Evolutionary conservation across 2,797 vertebrate genomes (phyloP).

Genomic region (Lophotriccus pileatus): DNA sequence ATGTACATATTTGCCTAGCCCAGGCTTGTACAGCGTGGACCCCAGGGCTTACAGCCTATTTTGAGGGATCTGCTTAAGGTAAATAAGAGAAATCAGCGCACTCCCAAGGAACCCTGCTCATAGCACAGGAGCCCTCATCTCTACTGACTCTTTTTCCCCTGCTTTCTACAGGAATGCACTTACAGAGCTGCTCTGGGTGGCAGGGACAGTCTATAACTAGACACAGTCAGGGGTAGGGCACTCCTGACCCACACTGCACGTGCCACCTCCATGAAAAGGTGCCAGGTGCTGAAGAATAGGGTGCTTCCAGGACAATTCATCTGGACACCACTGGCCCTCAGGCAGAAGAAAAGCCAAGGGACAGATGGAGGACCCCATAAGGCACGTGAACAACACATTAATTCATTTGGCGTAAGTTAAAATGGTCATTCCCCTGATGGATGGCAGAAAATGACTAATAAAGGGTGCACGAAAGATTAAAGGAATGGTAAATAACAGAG

Average conservation of each 20-base stretch:
- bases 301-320: neutral
- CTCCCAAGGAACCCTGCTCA: neutral
- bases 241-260: fast-evolving
- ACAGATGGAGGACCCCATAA: neutral
- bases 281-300: neutral
- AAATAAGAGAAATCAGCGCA: neutral
- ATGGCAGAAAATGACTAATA: slow-evolving; percentile 5
- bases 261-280: neutral
- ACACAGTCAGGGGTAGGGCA: fast-evolving
- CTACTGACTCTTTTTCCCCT: neutral
- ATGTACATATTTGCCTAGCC: neutral
- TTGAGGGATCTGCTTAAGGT: neutral
- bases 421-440: neutral
- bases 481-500: slow-evolving; percentile 35
- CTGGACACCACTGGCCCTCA: neutral
- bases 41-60: neutral
- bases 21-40: neutral
- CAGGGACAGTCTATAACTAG: fast-evolving
- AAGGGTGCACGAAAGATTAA: neutral
- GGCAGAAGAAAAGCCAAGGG: neutral
- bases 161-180: neutral
- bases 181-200: neutral
- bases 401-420: neutral
- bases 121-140: neutral
- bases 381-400: neutral